Evolutionary conservation across 2,797 vertebrate genomes (phyloP).

Genomic region (Periparus ater): DNA sequence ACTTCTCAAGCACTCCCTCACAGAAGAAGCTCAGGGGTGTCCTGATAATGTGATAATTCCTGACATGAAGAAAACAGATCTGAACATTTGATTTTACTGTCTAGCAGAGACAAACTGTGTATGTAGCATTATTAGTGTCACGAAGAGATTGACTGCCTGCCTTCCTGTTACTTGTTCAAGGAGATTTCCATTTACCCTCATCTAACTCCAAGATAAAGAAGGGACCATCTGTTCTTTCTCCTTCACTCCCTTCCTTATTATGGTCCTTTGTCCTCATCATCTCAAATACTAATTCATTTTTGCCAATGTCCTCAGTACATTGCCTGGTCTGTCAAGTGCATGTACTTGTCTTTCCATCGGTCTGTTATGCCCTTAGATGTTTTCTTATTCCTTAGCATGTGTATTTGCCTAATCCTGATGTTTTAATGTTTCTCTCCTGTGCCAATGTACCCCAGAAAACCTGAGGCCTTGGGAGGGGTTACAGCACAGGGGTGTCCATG

Average conservation of each 20-base stretch:
- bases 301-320: not conserved
- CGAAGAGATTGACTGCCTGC: conserved; percentile 42
- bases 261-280: not conserved
- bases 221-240: conserved; percentile 53
- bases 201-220: conserved; percentile 43
- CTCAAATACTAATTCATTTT: conserved; percentile 19
- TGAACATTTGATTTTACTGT: conserved; percentile 11
- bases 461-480: not conserved
- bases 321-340: not conserved
- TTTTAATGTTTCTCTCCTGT: not conserved
- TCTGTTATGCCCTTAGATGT: not conserved
- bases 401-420: not conserved
- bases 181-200: conserved; percentile 51
- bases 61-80: not conserved
- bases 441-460: not conserved
- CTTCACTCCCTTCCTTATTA: conserved; percentile 32
- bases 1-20: not conserved
- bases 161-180: conserved; percentile 51
- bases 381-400: not conserved
- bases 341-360: accelerated
- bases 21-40: not conserved
- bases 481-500: not conserved
- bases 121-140: conserved; percentile 41
- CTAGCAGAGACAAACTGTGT: not conserved
- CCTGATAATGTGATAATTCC: not conserved